Evolutionary conservation across 2,797 vertebrate genomes (phyloP).

Genomic region (Hafferia zeledoni): DNA sequence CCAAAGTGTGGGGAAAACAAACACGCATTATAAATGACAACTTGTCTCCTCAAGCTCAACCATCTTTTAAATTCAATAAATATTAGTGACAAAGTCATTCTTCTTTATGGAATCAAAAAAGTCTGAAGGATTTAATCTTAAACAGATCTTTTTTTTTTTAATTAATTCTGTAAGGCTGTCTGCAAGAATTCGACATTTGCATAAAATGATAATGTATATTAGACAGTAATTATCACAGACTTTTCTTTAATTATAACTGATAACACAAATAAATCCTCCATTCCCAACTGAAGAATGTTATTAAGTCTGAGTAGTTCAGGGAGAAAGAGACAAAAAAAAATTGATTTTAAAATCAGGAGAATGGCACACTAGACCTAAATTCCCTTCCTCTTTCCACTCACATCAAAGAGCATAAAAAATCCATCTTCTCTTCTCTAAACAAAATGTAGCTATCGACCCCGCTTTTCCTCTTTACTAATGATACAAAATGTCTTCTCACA

Average conservation of each 20-base stretch:
- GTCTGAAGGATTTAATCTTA: slow-evolving; percentile 57
- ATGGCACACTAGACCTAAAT: background rate
- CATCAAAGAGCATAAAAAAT: background rate
- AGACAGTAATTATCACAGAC: slow-evolving; percentile 47
- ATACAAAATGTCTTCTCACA: background rate
- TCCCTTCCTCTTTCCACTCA: background rate
- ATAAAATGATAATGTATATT: slow-evolving; percentile 52
- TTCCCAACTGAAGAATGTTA: slow-evolving; percentile 51
- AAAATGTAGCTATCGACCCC: background rate
- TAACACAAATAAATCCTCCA: slow-evolving; percentile 48
- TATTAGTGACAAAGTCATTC: slow-evolving; percentile 23
- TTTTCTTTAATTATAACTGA: slow-evolving; percentile 66
- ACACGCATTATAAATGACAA: slow-evolving; percentile 46
- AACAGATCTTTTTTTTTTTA: slow-evolving; percentile 41
- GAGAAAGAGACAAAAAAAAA: background rate
- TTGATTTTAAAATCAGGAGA: slow-evolving; percentile 39
- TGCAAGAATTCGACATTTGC: background rate
- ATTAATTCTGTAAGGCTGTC: slow-evolving; percentile 25
- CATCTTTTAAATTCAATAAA: slow-evolving; percentile 54
- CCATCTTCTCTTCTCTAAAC: background rate
- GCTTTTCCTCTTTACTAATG: background rate
- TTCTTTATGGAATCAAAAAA: slow-evolving; percentile 10
- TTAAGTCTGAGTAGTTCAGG: slow-evolving; percentile 6
- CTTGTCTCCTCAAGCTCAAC: slow-evolving; percentile 8
- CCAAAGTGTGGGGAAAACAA: background rate